A percentile compares a stretch with the other conserved stretches of the same genome.
phyloP scores from a whole-genome alignment of 2,113 vertebrate genomes.

The Sebastes fasciatus region DNA sequence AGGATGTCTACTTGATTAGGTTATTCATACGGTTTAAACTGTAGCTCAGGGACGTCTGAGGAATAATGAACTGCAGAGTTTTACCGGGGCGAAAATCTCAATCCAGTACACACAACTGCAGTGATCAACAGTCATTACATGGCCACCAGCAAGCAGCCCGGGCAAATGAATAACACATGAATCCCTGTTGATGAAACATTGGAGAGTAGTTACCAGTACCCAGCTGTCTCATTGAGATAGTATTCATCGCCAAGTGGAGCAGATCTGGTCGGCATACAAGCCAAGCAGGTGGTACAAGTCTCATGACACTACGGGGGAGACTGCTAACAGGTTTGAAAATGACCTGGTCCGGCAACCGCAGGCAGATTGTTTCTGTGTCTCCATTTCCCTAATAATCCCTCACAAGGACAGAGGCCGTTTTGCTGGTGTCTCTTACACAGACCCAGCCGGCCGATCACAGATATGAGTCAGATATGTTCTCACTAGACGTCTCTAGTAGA shows the following conservation, averaged over 20 bases:
- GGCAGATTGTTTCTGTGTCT: constrained; percentile 70
- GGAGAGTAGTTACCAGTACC: constrained; percentile 79
- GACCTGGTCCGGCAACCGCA: constrained; percentile 52
- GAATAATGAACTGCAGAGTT: constrained; percentile 70
- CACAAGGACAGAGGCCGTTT: constrained; percentile 71
- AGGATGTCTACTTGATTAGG: constrained; percentile 70
- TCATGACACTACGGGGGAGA: constrained; percentile 55
- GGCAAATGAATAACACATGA: constrained; percentile 81
- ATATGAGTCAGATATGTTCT: constrained; percentile 68
- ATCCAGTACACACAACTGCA: constrained; percentile 69
- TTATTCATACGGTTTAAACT: constrained; percentile 71
- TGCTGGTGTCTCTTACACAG: constrained; percentile 73
- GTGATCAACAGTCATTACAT: constrained; percentile 79
- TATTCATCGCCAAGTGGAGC: constrained; percentile 69
- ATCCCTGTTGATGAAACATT: constrained; percentile 83
- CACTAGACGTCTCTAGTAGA: constrained; percentile 53
- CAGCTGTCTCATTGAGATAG: constrained; percentile 80
- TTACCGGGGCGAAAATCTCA: constrained; percentile 69
- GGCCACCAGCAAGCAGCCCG: constrained; percentile 70
- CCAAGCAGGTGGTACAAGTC: constrained; percentile 71
- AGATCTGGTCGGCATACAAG: constrained; percentile 71
- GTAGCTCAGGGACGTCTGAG: constrained; percentile 45
- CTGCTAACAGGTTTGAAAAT: constrained; percentile 75
- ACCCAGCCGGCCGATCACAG: constrained; percentile 57
- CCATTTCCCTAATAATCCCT: constrained; percentile 76